Base-by-base conservation (phyloP, 2,113 vertebrate genomes). In the Platichthys stellatus region DNA sequence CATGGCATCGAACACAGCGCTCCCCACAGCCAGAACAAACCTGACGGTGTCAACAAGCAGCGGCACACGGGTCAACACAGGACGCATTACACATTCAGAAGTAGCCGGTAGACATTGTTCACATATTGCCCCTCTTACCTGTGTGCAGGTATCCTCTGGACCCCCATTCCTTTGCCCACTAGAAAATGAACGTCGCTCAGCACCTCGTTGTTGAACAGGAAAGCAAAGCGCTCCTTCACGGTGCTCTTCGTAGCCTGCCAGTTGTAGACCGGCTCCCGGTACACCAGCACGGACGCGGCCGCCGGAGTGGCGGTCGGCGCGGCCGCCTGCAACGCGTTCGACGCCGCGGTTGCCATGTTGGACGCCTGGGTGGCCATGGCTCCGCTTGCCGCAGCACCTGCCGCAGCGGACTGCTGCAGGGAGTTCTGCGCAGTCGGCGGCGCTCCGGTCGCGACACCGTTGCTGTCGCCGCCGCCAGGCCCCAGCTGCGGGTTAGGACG, bases 161-260 rank as follows among this genome's bases (percentile, higher is more conserved):
- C 94, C 61, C 96, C 95, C 93, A 96, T 95, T 54, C 97, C 97
- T 89, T 97, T 97, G 62, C 97, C 97, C 88, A 98, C 97, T 86
- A 98, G 91, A 93, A 98, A 98, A 93, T 97, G 96, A 82, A 98
- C 97, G 94, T 98, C 97, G 91, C 97, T 97, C 43, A 98, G 96
- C 77, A 98, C 97, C 89, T 98, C 97, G 94, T 97, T 98, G 93
- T 98, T 97, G 93, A 98, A 98, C 66, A 97, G 95, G 70, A 97
- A 98, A 3, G 97, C 96, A 76, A 97, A 97, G 9, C 96, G 92
- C 89, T 97, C 96, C 93, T 97, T 96, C 35, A 98, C 96, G 45
- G 97, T 98, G 90, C 96, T 96, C 94, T 98, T 98, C 38, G 96
- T 97, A 24, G 96, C 96, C 88, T 98, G 97, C 97, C 97, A 97